Evolutionary conservation across 2,888 invertebrate genomes (phyloP), one percentile per base, ranked within the genome.

Genomic region (Cryptosula pallasiana): DNA sequence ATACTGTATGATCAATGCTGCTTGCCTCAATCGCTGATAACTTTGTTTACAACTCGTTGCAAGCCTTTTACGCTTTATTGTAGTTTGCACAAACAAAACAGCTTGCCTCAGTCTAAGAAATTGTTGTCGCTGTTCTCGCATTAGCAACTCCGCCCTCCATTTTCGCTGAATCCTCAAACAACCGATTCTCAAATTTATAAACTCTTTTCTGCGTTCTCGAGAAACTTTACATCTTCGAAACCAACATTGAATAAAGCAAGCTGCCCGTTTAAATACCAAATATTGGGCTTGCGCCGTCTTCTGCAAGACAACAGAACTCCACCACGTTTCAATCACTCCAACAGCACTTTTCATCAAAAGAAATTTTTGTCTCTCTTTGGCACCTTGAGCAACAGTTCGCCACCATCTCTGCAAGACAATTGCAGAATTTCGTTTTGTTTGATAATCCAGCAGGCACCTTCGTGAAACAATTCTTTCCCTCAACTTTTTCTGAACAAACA

Each of bases 361-460:
- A 45, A 45, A 45, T 5, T 27, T 9, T 27, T 58, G 58, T n/a
- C 58, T 5, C 58, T 25, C n/a, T 23, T 9, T 3, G n/a, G 45
- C 36, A n/a, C 27, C 23, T 27, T 3, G 71, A 35, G 45, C 71
- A 71, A n/a, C 23, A 1, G 2, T 3, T 3, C 20, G 5, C 5
- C 20, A 45, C 45, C 45, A 45, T 13, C 45, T 5, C 71, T 71
- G 71, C 2, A 71, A 35, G 55, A 27, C 29, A 13, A 3, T 13
- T n/a, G 71, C 71, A 5, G 45, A 45, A 13, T 45, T 45, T 45
- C 45, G 45, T n/a, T n/a, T n/a, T n/a, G n/a, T n/a, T n/a, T n/a
- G n/a, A n/a, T n/a, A n/a, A n/a, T n/a, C n/a, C n/a, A n/a, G n/a
- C n/a, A n/a, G n/a, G n/a, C n/a, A n/a, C n/a, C n/a, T n/a, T n/a